Base-by-base conservation (phyloP, 2,888 invertebrate species). In the Elmis aenea region DNA sequence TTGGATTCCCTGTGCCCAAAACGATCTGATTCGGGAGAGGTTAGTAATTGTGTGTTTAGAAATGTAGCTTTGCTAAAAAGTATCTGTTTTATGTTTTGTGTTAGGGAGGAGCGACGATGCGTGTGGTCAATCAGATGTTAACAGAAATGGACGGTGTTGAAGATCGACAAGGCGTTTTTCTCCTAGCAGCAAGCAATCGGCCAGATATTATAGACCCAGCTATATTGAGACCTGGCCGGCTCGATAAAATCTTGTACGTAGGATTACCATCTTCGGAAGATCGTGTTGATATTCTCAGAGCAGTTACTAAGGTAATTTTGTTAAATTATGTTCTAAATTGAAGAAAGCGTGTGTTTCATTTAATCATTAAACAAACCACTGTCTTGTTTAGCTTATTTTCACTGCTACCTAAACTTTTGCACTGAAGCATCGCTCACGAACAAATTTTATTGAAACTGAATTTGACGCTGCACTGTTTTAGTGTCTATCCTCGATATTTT, bases 141-240 rank as follows among this genome's bases (percentile, higher is more conserved):
- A 96, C 96, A 0, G 97, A 99, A 75, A 95, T 99, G 96, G 97
- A 99, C 62, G 97, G 97, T 2, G 79, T 97, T 22, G 91, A 93
- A 62, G 81, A 82, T 14, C 78, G 96, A 27, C 83, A 86, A 61
- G 90, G 91, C 1, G 96, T 99, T 3, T 99, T 90, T 64, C 76
- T 99, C 11, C 79, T 99, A 70, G 97, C 93, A 0, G 97, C 97
- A 0, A 94, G 92, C 13, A 99, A 99, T 71, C 75, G 96, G 51
- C 94, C 95, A 0, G 95, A 99, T 58, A 94, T 95, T 12, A 85
- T 99, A 35, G 97, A 99, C 69, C 89, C 94, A 2, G 97, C 97
- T 0, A 84, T 99, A 21, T 67, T 97, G 42, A 66, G 84, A 39
- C 86, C 87, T 0, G 97, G 97, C 0, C 79, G 96, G 49, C 72